A percentile compares a stretch with the other conserved stretches of the same genome.
These are phyloP conservation scores for Ammospiza caudacuta DNA, from an alignment of 2,113 vertebrate genomes.

Conservation along the genomic window DNA sequence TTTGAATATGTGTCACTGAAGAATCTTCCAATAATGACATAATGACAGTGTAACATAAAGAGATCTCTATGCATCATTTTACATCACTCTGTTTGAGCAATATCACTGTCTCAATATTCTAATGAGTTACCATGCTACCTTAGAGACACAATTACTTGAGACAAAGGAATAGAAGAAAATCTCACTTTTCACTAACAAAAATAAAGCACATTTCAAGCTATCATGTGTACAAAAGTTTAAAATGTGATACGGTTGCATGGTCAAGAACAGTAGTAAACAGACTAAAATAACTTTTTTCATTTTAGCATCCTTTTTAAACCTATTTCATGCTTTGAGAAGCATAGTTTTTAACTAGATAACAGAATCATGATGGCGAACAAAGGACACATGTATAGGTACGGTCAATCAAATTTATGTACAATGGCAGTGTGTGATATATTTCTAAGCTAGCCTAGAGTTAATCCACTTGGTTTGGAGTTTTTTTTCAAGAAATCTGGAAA, in stretches of 20 bases:
- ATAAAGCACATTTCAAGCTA: background rate
- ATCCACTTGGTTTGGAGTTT: background rate
- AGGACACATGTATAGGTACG: background rate
- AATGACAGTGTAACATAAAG: background rate
- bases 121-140: background rate
- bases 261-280: background rate
- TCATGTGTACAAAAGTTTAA: background rate
- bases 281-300: background rate
- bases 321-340: background rate
- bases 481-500: background rate
- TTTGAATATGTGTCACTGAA: background rate
- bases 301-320: background rate
- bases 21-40: background rate
- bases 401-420: background rate
- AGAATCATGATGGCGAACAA: background rate
- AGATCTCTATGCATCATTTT: background rate
- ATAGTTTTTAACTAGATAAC: background rate
- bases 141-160: background rate
- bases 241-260: background rate
- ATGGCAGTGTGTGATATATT: background rate
- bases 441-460: background rate
- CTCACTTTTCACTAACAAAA: background rate
- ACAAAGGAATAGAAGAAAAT: background rate
- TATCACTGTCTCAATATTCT: background rate
- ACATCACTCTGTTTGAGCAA: background rate